Percentiles rank a stretch among this genome's conserved stretches.
Conservation (phyloP, 2,113 vertebrate genomes). For the Pholis gunnellus region DNA sequence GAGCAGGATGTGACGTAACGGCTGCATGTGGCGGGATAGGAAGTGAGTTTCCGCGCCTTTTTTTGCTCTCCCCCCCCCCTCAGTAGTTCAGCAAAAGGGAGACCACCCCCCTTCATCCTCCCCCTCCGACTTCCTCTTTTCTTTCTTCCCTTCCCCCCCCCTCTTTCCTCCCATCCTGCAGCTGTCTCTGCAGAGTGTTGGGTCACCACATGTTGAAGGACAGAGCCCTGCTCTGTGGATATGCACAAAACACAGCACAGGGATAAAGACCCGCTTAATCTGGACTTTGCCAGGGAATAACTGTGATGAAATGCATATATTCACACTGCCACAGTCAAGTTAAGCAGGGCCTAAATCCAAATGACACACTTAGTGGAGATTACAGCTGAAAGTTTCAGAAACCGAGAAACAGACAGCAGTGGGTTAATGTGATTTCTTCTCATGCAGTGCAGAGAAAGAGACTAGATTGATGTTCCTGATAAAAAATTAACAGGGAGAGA, state of each 20-base stretch:
- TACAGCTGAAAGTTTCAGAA: slow-evolving; percentile 17
- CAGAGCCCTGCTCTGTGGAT: slow-evolving; percentile 63
- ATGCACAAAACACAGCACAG: slow-evolving; percentile 16
- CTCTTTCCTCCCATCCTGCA: slow-evolving; percentile 63
- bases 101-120: slow-evolving; percentile 14
- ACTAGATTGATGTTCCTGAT: slow-evolving; percentile 30
- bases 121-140: slow-evolving; percentile 48
- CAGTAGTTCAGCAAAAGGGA: slow-evolving; percentile 48
- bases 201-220: slow-evolving; percentile 74
- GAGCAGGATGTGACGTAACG: slow-evolving; percentile 66
- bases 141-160: slow-evolving; percentile 46
- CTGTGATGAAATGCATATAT: slow-evolving; percentile 18
- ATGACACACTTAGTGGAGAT: slow-evolving; percentile 44
- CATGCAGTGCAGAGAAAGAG: slow-evolving; percentile 4
- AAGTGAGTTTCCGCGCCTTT: slow-evolving; percentile 63
- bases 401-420: slow-evolving; percentile 13
- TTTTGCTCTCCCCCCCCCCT: slow-evolving; percentile 3
- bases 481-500: slow-evolving; percentile 51
- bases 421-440: slow-evolving; percentile 26
- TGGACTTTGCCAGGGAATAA: slow-evolving; percentile 36
- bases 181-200: slow-evolving; percentile 68
- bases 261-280: slow-evolving; percentile 47
- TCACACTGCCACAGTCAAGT: neutral
- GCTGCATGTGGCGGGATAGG: slow-evolving; percentile 69
- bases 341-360: slow-evolving; percentile 35